Evolutionary conservation across 2,888 invertebrate genomes (phyloP).

Genomic region (Sarcophaga rosellei): DNA sequence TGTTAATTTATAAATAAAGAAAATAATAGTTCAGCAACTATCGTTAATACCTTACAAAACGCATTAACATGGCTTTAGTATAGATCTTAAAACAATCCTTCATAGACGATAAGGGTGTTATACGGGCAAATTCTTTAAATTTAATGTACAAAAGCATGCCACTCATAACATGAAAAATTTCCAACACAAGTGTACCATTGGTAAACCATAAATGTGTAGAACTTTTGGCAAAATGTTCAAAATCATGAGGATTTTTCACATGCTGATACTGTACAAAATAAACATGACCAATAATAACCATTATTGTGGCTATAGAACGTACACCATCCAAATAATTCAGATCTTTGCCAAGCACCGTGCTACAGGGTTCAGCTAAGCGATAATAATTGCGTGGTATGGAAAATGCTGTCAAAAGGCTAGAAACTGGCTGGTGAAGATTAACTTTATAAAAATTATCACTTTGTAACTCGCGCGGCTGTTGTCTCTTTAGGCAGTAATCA

Average conservation of each 20-base stretch:
- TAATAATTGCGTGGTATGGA: constrained; percentile 78
- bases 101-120: constrained; percentile 66
- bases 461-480: constrained; percentile 28
- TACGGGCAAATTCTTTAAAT: constrained; percentile 71
- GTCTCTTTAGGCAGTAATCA: constrained; percentile 71
- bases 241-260: constrained; percentile 75
- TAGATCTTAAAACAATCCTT: constrained; percentile 68
- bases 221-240: constrained; percentile 72
- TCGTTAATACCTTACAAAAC: constrained; percentile 38
- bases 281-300: constrained; percentile 75
- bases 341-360: constrained; percentile 69
- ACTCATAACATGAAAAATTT: constrained; percentile 83
- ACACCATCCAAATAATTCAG: constrained; percentile 75
- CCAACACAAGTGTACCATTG: constrained; percentile 83
- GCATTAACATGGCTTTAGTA: constrained; percentile 69
- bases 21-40: neutral
- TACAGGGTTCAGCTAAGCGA: constrained; percentile 71
- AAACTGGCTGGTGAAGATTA: constrained; percentile 66
- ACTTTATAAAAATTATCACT: constrained; percentile 71
- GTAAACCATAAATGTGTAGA: constrained; percentile 75
- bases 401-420: constrained; percentile 73
- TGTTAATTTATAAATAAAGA: neutral
- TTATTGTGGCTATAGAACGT: constrained; percentile 73
- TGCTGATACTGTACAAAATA: constrained; percentile 74
- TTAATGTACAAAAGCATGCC: constrained; percentile 82